These are phyloP conservation scores for Uromys caudimaculatus DNA, from an alignment of 2,797 vertebrate genomes.

Conservation along the genomic window DNA sequence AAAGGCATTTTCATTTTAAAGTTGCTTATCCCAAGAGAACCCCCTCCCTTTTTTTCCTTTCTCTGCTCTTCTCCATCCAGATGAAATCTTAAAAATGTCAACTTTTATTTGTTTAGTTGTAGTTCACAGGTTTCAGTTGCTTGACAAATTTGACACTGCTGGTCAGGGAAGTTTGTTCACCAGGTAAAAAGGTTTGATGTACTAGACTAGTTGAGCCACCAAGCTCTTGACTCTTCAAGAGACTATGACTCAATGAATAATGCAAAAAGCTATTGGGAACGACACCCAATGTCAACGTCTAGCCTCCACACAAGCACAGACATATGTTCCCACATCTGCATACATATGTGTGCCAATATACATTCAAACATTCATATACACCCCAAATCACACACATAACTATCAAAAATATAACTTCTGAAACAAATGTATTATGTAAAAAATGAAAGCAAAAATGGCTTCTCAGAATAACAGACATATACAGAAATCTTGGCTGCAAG, in stretches of 20 bases:
- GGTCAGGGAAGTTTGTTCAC: background rate
- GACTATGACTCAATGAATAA: background rate
- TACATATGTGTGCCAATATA: background rate
- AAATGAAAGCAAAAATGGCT: conserved; percentile 18
- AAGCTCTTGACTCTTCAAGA: background rate
- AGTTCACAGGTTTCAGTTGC: conserved; percentile 22
- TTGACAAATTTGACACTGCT: background rate
- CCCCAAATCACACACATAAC: background rate
- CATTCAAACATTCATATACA: no score
- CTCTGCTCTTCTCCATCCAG: background rate
- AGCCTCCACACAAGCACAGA: background rate
- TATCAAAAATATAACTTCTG: background rate
- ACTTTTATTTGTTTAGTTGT: conserved; percentile 27
- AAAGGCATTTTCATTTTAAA: conserved; percentile 64
- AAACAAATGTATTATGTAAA: conserved; percentile 27
- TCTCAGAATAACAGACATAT: background rate
- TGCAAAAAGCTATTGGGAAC: background rate
- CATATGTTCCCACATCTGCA: background rate
- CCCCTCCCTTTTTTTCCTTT: background rate
- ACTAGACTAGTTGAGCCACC: background rate
- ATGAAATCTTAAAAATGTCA: conserved; percentile 17
- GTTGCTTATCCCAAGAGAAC: conserved; percentile 31
- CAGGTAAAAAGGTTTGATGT: background rate
- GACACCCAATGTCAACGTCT: background rate
- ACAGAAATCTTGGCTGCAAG: conserved; percentile 4